Evolutionary conservation across 2,888 invertebrate genomes (phyloP).

Genomic region (Yponomeuta plumbellus): DNA sequence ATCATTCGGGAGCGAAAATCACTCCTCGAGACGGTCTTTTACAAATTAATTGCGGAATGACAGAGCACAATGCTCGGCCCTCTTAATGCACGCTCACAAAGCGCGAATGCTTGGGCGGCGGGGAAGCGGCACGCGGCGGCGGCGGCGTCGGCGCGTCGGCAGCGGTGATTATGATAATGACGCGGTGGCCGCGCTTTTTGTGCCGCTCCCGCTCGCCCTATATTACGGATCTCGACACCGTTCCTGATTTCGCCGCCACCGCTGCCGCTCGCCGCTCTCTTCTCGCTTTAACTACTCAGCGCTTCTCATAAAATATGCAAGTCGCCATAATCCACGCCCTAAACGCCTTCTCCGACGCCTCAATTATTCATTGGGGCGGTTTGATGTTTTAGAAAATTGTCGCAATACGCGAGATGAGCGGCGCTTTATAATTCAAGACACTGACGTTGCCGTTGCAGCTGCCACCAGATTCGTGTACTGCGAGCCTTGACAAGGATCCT

Average conservation of each 20-base stretch:
- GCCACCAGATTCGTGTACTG: constrained; percentile 32
- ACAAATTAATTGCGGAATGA: constrained; percentile 72
- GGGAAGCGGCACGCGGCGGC: constrained; percentile 45
- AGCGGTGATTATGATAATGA: constrained; percentile 75
- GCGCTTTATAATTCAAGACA: constrained; percentile 61
- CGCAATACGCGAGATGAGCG: constrained; percentile 61
- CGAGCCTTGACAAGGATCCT: constrained; percentile 1
- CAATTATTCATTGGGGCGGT: constrained; percentile 73
- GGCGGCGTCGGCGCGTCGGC: constrained; percentile 35
- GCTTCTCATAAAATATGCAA: constrained; percentile 73
- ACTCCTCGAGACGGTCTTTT: constrained; percentile 50
- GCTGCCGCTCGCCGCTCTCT: constrained; percentile 36
- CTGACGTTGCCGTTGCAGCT: constrained; percentile 52
- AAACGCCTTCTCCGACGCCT: constrained; percentile 69
- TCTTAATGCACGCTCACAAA: constrained; percentile 72
- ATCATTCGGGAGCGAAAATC: constrained; percentile 37
- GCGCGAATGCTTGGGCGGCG: constrained; percentile 68
- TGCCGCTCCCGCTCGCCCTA: constrained; percentile 41
- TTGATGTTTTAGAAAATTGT: constrained; percentile 75
- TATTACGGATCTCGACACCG: constrained; percentile 65
- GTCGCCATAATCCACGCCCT: constrained; percentile 72
- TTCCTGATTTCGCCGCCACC: constrained; percentile 34
- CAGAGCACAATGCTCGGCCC: constrained; percentile 65
- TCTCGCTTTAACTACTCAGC: constrained; percentile 55
- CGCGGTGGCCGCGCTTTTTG: constrained; percentile 71